Percentiles rank a stretch among this genome's conserved stretches.
phyloP scores from a whole-genome alignment of 2,888 invertebrate species.

The Neoaliturus tenellus region DNA sequence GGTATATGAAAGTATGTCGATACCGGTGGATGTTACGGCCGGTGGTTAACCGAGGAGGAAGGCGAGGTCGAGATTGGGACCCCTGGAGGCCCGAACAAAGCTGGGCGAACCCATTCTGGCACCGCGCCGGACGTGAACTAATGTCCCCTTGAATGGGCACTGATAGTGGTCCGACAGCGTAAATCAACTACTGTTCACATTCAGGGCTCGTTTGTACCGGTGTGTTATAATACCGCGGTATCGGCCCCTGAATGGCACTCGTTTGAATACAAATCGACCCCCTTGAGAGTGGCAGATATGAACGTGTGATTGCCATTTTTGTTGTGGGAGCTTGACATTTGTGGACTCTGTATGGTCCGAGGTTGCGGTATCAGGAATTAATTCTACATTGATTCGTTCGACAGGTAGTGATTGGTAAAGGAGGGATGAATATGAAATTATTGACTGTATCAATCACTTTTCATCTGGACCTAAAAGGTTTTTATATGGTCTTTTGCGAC shows the following conservation, averaged over 20 bases:
- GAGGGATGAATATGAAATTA: no score
- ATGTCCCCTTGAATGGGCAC: constrained; percentile 26
- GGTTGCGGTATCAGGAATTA: no score
- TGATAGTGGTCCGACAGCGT: constrained; percentile 28
- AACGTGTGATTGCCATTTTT: background rate
- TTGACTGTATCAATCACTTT: no score
- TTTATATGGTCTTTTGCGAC: no score
- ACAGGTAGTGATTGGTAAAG: no score
- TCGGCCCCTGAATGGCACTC: constrained; percentile 36
- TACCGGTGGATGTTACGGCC: background rate
- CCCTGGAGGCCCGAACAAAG: background rate
- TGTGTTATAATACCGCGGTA: constrained; percentile 1
- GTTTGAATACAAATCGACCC: constrained; percentile 40
- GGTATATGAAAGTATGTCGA: constrained; percentile 1
- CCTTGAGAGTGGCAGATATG: background rate
- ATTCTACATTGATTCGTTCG: no score
- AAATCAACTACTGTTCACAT: constrained; percentile 46
- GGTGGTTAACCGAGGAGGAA: constrained; percentile 5
- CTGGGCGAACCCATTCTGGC: constrained; percentile 29
- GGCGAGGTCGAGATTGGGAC: background rate
- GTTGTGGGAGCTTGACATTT: no score
- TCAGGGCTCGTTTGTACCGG: constrained; percentile 18
- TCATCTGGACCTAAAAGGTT: no score
- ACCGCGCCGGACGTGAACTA: constrained; percentile 34
- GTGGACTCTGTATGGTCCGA: background rate